A percentile compares a stretch with the other conserved stretches of the same genome.
These are phyloP conservation scores for Gortyna flavago DNA, from an alignment of 2,888 invertebrate genomes.

Conservation along the genomic window DNA sequence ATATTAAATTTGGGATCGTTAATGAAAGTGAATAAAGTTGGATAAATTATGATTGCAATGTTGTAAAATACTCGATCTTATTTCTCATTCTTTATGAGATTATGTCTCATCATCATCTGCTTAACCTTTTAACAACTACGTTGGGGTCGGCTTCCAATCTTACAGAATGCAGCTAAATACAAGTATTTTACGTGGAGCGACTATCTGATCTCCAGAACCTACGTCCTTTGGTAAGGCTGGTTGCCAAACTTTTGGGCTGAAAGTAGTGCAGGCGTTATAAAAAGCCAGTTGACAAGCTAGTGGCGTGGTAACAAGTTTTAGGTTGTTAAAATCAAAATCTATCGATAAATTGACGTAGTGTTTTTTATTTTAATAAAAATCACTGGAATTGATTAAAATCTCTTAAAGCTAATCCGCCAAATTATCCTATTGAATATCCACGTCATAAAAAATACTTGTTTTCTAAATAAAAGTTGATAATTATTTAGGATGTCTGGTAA, in stretches of 20 bases:
- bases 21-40: conserved; percentile 2
- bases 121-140: neutral
- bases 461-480: neutral
- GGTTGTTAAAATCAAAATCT: neutral
- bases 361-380: neutral
- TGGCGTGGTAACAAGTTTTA: neutral
- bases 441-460: neutral
- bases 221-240: neutral
- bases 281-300: neutral
- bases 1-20: conserved; percentile 40
- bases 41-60: conserved; percentile 33
- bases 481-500: neutral
- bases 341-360: neutral
- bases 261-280: neutral
- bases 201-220: neutral
- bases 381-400: neutral
- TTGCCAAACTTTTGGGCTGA: neutral
- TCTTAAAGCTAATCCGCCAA: no score
- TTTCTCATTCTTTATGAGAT: neutral
- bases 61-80: conserved; percentile 11
- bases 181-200: neutral
- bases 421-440: no score
- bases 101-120: neutral
- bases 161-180: neutral
- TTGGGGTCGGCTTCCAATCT: neutral